Evolutionary conservation across 2,113 vertebrate species (phyloP), one percentile per base, ranked within the genome.

Genomic region (Panurus biarmicus): DNA sequence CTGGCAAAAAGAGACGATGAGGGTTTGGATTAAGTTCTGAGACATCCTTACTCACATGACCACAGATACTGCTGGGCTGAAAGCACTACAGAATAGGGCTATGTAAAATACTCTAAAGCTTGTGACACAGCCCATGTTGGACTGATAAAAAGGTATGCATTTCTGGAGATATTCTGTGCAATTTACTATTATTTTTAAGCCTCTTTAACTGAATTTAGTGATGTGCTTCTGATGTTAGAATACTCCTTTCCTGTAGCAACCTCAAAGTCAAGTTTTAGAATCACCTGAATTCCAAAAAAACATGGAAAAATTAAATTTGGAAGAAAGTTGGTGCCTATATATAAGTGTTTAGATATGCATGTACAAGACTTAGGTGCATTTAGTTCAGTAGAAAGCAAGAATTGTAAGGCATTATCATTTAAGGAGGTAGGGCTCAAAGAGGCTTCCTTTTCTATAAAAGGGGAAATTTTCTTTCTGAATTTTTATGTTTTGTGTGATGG

Each of bases 111-210:
- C 12, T 40, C 7, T 17, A 31, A 33, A 57, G 14, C 12, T 67
- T 76, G 25, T 73, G 42, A 42, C 19, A 54, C 24, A 58, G 15
- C 23, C 18, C 44, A 53, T 0, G 0, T 19, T 31, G 40, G 14
- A 26, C 15, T 70, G 47, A 73, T 22, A 29, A 64, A 85, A 33
- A 47, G 7, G 12, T 13, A 35, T 13, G 24, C 33, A 64, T 47
- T 65, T 87, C 38, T 66, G 65, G 67, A 87, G 67, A 22, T 1
- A 65, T 70, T 79, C 57, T 77, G 11, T 72, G 23, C 10, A 28
- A 15, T 36, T 61, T 66, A 36, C 4, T 31, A 20, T 12, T 4
- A 62, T 7, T 58, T 83, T 89, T 48, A 72, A 75, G 35, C 21
- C 14, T 62, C 7, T 75, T 79, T 31, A 54, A 56, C 57, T 72